Percentiles rank a stretch among this genome's conserved stretches.
These are phyloP conservation scores for Andrena bucephala DNA, from an alignment of 2,888 invertebrate species.

Conservation along the genomic window DNA sequence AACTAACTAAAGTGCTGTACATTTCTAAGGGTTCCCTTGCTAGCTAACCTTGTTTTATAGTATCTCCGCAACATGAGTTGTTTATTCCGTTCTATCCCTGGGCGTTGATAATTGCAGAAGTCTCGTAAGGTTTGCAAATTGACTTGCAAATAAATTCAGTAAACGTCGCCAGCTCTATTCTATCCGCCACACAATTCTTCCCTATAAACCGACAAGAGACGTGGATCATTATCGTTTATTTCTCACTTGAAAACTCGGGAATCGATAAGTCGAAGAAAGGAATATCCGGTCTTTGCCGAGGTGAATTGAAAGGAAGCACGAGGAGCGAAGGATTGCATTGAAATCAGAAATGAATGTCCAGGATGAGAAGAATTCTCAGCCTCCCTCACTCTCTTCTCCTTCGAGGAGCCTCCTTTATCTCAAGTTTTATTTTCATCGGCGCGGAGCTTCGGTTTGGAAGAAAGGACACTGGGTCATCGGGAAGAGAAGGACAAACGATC, in stretches of 20 bases:
- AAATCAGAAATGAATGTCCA: constrained; percentile 63
- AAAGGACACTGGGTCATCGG: constrained; percentile 11
- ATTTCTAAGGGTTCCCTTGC: no score
- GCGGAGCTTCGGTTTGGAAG: constrained; percentile 21
- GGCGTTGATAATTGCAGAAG: background rate
- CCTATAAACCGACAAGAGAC: constrained; percentile 22
- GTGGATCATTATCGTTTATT: constrained; percentile 46
- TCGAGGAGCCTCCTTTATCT: constrained; percentile 40
- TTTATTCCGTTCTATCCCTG: background rate
- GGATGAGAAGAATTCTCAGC: constrained; percentile 31
- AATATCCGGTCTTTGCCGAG: constrained; percentile 55
- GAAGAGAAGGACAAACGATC: constrained; percentile 17
- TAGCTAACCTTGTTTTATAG: background rate
- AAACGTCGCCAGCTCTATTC: constrained; percentile 1
- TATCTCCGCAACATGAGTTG: background rate
- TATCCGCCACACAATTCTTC: constrained; percentile 23
- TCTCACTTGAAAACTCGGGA: constrained; percentile 36
- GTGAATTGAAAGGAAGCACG: constrained; percentile 51
- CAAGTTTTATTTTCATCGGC: constrained; percentile 57
- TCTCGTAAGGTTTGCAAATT: constrained; percentile 20
- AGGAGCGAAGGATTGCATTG: constrained; percentile 53
- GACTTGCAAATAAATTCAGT: constrained; percentile 54
- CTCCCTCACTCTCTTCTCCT: background rate
- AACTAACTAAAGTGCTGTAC: no score
- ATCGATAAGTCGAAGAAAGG: constrained; percentile 57